Base-by-base conservation (phyloP, 2,888 invertebrate genomes). In the Apantesis nais region DNA sequence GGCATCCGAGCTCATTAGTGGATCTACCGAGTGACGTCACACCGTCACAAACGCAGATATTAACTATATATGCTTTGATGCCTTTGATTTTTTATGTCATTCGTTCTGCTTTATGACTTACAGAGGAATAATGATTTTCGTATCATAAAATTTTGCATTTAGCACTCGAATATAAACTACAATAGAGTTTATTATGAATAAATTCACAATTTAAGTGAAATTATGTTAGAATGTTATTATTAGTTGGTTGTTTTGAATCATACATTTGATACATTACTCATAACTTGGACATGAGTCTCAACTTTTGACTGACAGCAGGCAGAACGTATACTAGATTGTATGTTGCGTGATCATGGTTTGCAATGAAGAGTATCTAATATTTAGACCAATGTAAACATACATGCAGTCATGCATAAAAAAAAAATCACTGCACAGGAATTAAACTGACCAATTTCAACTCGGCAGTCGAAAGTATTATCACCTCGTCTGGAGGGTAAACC, bases 1-100 rank as follows among this genome's bases (percentile, higher is more conserved):
- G 66, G 63, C 62, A 68, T 72, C 66, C 62, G 67, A 58, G 64
- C 72, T 81, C 71, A 79, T 79, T 79, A 77, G 67, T 72, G 74
- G 48, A 63, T 29, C 11, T 3, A 29, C 22, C 7, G 29, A 19
- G 11, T 68, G 63, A 62, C 55, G 63, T 55, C 52, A 68, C 55
- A 22, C 29, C 16, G 4, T 66, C 55, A 55, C 39, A n/a, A 16
- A 66, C 55, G 25, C 37, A 66, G 16, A 52, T 37, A 52, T 25
- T 29, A n/a, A 34, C 22, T 31, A 64, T 12, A 64, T 67, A 25
- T 37, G 62, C 62, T 52, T 62, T 52, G 29, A 39, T 19, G 52
- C 62, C 62, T 52, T 62, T 52, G 29, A 39, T 19, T 62, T 68
- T 62, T 52, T 62, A 14, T n/a, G 39, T 29, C n/a, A 34, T 62